Evolutionary conservation across 2,113 vertebrate genomes (phyloP), one percentile per base, ranked within the genome.

Genomic region (Jacana jacana): DNA sequence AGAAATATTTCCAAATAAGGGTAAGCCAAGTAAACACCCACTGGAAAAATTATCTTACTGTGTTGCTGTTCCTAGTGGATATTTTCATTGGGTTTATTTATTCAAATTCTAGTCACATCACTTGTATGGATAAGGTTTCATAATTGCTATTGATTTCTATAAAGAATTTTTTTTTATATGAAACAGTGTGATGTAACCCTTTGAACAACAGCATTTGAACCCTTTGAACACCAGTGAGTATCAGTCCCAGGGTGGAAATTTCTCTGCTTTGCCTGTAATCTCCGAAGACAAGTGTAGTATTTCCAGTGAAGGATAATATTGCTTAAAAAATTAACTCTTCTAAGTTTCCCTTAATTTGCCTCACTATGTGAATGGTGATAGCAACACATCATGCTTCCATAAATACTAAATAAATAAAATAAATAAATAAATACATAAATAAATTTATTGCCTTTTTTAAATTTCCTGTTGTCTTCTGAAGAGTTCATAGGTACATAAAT

Each of bases 11-110:
- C 76, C 91, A 91, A 86, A 88, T 72, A 66, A 72, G 37, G 17
- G 17, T 54, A 70, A 95, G 84, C 81, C 87, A 95, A 96, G 76
- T 86, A 91, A 93, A 86, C 68, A 94, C 11, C 3, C 85, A 83
- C 13, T 91, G 88, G 68, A 89, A 95, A 96, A 93, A 81, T 11
- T 52, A 77, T 55, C 81, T 65, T 88, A 64, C 18, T 91, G 65
- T 30, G 10, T 49, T 75, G 52, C 9, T 88, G 5, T 88, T 96
- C 68, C 64, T 83, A 39, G 71, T 75, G 42, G 66, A 63, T 77
- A 82, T 70, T 82, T 94, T 54, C 31, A 63, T 91, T 70, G 16
- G 52, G 92, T 58, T 85, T 93, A 82, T 89, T 94, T 85, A 57
- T 73, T 89, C 33, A 76, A 60, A 33, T 73, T 88, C 49, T 95